These are phyloP conservation scores for Lethrus apterus DNA, from an alignment of 1,140 invertebrate genomes.

Conservation along the genomic window DNA sequence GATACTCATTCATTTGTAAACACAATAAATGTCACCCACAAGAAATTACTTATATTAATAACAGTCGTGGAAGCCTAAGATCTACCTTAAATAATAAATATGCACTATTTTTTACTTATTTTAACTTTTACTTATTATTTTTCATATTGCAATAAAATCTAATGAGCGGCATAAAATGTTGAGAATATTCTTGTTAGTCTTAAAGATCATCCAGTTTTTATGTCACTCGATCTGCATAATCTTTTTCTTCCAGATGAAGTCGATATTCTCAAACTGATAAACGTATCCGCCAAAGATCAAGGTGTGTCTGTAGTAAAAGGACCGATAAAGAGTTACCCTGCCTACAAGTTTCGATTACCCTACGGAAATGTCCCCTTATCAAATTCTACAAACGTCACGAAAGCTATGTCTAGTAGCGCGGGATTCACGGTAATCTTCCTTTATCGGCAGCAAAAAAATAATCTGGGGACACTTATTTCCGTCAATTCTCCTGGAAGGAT, in stretches of 20 bases:
- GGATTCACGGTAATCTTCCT: constrained; percentile 41
- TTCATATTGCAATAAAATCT: not conserved
- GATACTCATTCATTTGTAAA: too few relatives aligned
- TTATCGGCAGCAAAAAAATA: constrained; percentile 42
- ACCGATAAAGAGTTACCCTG: constrained; percentile 38
- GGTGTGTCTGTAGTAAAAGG: constrained; percentile 41
- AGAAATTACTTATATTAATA: too few relatives aligned
- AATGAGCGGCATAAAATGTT: not conserved
- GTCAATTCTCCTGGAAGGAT: constrained; percentile 43
- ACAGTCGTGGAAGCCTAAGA: too few relatives aligned
- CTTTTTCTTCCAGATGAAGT: constrained; percentile 35
- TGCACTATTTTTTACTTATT: constrained; percentile 1
- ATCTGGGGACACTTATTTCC: constrained; percentile 42
- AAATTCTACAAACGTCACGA: constrained; percentile 31
- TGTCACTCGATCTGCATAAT: too few relatives aligned
- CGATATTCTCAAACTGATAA: constrained; percentile 42
- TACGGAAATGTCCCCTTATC: constrained; percentile 41
- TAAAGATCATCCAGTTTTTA: too few relatives aligned
- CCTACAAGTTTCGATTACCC: constrained; percentile 42
- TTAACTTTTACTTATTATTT: not conserved
- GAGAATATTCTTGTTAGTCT: not conserved
- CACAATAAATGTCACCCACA: too few relatives aligned
- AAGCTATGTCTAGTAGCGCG: constrained; percentile 28
- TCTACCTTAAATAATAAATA: too few relatives aligned
- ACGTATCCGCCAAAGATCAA: constrained; percentile 38